phyloP scores from a whole-genome alignment of 1,140 invertebrate species.

The Dendrolimus punctatus region DNA sequence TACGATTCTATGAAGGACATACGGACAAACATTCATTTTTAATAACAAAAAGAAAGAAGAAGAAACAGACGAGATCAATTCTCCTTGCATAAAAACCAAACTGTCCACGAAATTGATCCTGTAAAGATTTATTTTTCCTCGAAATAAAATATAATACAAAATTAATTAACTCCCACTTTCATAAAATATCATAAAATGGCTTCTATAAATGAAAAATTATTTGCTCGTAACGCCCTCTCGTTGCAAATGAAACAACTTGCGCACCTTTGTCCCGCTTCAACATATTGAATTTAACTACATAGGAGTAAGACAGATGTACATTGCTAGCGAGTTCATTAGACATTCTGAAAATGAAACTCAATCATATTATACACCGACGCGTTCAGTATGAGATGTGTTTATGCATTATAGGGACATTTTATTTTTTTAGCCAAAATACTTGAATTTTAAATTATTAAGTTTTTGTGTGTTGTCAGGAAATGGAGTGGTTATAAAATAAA shows the following conservation, averaged over 20 bases:
- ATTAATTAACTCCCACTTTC: conserved; percentile 2
- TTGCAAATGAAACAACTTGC: conserved; percentile 1
- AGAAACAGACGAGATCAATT: too few relatives aligned
- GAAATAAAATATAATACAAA: conserved; percentile 2
- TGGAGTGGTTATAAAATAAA: too few relatives aligned
- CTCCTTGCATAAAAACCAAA: too few relatives aligned
- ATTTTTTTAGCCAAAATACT: too few relatives aligned
- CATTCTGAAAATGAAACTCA: conserved; percentile 51
- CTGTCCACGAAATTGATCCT: too few relatives aligned
- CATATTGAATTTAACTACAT: not conserved
- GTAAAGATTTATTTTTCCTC: too few relatives aligned
- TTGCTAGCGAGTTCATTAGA: conserved; percentile 35
- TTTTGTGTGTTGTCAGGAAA: too few relatives aligned
- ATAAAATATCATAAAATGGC: not conserved
- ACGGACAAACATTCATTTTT: too few relatives aligned
- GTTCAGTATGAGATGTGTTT: conserved; percentile 28
- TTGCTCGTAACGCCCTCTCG: conserved; percentile 1
- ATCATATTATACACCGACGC: conserved; percentile 41
- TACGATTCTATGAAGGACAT: too few relatives aligned
- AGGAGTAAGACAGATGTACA: conserved; percentile 14
- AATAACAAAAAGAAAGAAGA: too few relatives aligned
- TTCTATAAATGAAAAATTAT: conserved; percentile 1
- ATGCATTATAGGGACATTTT: conserved; percentile 12
- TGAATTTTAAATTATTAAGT: too few relatives aligned
- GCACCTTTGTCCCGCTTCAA: conserved; percentile 20